These are phyloP conservation scores for Acleris emargana DNA, from an alignment of 2,888 invertebrate species.

Conservation along the genomic window DNA sequence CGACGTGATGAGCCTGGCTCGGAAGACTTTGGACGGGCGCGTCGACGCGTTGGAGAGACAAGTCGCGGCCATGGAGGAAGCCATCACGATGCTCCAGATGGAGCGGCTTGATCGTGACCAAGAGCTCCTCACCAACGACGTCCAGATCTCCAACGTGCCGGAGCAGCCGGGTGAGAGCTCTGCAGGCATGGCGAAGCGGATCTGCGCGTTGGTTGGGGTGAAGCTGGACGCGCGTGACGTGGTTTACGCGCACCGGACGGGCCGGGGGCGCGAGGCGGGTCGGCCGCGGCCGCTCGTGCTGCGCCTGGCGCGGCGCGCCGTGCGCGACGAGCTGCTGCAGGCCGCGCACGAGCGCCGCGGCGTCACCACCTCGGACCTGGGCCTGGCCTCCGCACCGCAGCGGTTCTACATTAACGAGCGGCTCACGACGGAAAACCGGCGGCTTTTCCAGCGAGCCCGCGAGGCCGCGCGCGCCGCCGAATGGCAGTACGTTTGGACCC, in stretches of 20 bases:
- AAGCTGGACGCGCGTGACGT: not conserved
- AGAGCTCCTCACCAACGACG: too few relatives aligned
- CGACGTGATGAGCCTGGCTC: too few relatives aligned
- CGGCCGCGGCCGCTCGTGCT: constrained; percentile 36
- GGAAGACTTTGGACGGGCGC: too few relatives aligned
- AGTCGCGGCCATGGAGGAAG: not conserved
- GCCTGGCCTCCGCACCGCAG: constrained; percentile 15
- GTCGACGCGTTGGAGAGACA: too few relatives aligned
- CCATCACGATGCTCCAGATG: too few relatives aligned
- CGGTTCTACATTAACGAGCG: constrained; percentile 41
- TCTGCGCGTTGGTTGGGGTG: not conserved
- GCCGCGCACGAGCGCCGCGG: constrained; percentile 37
- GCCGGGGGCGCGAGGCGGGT: not conserved
- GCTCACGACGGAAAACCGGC: constrained; percentile 24
- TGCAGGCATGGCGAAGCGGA: not conserved
- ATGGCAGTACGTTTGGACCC: too few relatives aligned
- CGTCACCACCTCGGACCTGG: constrained; percentile 36
- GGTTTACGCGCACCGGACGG: not conserved
- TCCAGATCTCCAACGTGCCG: not conserved
- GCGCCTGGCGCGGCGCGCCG: constrained; percentile 36
- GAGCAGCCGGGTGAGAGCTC: not conserved
- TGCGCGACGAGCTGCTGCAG: constrained; percentile 27
- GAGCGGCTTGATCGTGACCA: too few relatives aligned
- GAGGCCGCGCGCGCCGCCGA: too few relatives aligned
- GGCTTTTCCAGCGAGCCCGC: too few relatives aligned